phyloP scores from a whole-genome alignment of 2,797 vertebrate genomes.

The Austrolebias charrua region DNA sequence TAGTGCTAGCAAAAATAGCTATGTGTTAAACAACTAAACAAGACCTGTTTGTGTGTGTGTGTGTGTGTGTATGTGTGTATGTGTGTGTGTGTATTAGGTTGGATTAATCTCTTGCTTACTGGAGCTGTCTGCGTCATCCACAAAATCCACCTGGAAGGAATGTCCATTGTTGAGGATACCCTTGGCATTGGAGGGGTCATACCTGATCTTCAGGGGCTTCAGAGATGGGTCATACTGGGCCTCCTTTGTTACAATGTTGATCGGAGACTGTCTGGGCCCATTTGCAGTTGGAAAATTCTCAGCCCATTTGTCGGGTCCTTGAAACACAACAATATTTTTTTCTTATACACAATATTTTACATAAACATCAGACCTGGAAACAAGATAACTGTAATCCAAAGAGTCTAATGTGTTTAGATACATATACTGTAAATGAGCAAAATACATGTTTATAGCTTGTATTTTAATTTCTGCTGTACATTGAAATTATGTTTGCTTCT shows the following conservation, averaged over 20 bases:
- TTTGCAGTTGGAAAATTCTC: conserved; percentile 84
- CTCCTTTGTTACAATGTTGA: conserved; percentile 87
- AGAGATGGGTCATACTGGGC: conserved; percentile 83
- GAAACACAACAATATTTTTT: neutral
- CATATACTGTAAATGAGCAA: no score
- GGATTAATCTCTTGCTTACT: conserved; percentile 76
- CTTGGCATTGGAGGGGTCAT: conserved; percentile 82
- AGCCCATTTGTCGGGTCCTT: conserved; percentile 89
- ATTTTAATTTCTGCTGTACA: no score
- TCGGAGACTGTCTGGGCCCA: conserved; percentile 92
- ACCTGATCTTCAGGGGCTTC: conserved; percentile 82
- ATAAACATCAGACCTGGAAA: neutral
- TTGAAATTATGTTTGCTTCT: no score
- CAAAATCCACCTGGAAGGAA: conserved; percentile 90
- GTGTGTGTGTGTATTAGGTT: neutral
- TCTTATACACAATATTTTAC: no score
- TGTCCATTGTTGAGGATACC: conserved; percentile 92
- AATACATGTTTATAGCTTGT: no score
- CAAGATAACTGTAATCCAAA: no score
- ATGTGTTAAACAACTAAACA: no score
- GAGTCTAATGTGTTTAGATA: no score
- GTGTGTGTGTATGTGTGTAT: no score
- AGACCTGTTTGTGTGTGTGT: no score
- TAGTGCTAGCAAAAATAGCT: neutral
- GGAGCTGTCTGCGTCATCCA: conserved; percentile 87